Evolutionary conservation across 2,797 vertebrate genomes (phyloP).

Genomic region (Acridotheres tristis): DNA sequence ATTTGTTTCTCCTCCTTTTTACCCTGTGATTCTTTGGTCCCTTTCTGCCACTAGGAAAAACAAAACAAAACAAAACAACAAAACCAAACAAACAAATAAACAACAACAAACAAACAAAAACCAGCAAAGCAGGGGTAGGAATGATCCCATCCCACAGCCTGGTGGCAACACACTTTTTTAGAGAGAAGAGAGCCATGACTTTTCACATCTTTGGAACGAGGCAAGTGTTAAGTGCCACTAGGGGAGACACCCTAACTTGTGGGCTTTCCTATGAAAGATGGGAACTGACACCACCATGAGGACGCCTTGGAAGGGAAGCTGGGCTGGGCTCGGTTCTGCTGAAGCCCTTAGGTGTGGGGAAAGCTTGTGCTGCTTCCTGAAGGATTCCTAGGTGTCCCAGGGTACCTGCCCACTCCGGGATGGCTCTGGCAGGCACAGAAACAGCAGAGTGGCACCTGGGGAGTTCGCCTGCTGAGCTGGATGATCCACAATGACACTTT

Average conservation of each 20-base stretch:
- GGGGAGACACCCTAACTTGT: neutral
- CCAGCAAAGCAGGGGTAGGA: neutral
- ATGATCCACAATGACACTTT: neutral
- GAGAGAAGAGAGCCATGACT: neutral
- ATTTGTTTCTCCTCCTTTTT: neutral
- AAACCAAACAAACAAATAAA: neutral
- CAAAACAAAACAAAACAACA: neutral
- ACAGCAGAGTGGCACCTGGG: neutral
- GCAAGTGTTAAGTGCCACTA: neutral
- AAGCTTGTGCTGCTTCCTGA: neutral
- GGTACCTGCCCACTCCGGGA: neutral
- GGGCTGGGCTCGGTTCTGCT: neutral
- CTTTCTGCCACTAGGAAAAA: neutral
- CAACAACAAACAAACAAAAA: neutral
- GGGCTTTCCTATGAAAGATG: neutral
- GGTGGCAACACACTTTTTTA: neutral
- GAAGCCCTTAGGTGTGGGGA: rapidly evolving
- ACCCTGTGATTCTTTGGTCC: neutral
- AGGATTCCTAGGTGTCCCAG: rapidly evolving
- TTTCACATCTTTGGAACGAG: rapidly evolving
- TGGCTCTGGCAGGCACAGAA: neutral
- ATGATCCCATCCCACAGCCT: neutral
- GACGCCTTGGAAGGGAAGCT: neutral
- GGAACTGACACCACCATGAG: constrained; percentile 51
- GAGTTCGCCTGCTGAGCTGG: neutral